Conservation (phyloP, 2,797 vertebrate species). For the Florisuga fusca region DNA sequence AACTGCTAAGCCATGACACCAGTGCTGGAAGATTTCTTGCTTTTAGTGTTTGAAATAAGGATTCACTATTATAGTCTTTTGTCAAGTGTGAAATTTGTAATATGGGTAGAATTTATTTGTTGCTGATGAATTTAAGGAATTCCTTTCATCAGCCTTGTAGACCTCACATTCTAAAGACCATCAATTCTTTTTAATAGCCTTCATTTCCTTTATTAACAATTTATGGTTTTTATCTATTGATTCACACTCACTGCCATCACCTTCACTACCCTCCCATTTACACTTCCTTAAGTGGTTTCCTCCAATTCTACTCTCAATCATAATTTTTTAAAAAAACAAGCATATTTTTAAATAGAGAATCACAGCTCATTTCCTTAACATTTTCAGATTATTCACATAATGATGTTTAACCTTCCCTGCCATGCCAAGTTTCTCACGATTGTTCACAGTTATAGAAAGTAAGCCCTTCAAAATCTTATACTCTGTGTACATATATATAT, state of each 20-base stretch:
- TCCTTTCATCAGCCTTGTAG: background rate
- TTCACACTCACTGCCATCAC: background rate
- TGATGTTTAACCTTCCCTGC: background rate
- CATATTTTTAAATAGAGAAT: background rate
- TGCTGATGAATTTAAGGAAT: background rate
- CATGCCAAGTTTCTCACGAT: background rate
- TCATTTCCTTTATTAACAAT: background rate
- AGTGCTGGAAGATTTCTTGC: background rate
- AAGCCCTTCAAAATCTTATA: background rate
- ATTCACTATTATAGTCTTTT: background rate
- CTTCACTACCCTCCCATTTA: background rate
- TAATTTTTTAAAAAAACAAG: background rate
- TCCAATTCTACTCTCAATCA: background rate
- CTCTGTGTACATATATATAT: background rate
- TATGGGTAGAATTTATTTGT: background rate
- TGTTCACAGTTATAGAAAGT: background rate
- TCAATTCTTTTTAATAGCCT: background rate
- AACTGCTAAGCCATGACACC: too few relatives aligned
- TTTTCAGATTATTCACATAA: background rate
- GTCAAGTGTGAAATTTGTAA: background rate
- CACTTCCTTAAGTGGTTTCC: background rate
- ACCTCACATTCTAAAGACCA: background rate
- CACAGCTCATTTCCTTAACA: background rate
- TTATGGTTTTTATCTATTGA: background rate
- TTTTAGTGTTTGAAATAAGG: background rate